Evolutionary conservation across 2,797 vertebrate species (phyloP).

Genomic region (Sandelia bainsii): DNA sequence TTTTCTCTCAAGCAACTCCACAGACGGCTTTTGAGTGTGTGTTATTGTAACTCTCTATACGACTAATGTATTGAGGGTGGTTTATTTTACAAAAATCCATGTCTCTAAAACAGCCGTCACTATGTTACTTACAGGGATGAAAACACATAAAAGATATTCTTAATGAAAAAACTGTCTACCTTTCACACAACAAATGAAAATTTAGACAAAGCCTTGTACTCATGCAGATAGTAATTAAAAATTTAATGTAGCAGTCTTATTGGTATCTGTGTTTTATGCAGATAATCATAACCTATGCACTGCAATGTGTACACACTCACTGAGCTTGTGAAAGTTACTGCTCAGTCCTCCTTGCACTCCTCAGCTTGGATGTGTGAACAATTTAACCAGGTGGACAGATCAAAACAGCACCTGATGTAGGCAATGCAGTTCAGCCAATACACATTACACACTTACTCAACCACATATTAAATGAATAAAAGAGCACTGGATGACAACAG

Average conservation of each 20-base stretch:
- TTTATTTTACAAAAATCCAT: background rate
- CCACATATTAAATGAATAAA: background rate
- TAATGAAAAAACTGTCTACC: background rate
- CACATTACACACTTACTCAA: background rate
- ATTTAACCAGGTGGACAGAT: conserved; percentile 57
- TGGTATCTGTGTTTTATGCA: conserved; percentile 21
- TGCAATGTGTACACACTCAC: conserved; percentile 16
- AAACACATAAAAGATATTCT: background rate
- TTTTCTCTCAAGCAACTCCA: conserved; percentile 44
- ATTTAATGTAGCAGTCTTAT: background rate
- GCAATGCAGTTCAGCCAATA: conserved; percentile 2
- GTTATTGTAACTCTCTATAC: conserved; percentile 26
- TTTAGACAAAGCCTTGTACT: no score
- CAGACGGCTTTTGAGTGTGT: conserved; percentile 29
- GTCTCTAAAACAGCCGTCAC: conserved; percentile 1
- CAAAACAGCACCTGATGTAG: conserved; percentile 34
- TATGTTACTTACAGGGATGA: conserved; percentile 15
- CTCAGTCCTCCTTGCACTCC: background rate
- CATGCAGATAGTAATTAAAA: background rate
- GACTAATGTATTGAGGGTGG: conserved; percentile 23
- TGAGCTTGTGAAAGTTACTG: background rate
- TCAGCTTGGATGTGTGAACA: conserved; percentile 25
- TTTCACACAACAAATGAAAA: conserved; percentile 2
- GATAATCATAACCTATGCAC: conserved; percentile 21
- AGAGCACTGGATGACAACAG: no score